Evolutionary conservation across 2,797 vertebrate genomes (phyloP).

Genomic region (Mormyrus proboscirostris): DNA sequence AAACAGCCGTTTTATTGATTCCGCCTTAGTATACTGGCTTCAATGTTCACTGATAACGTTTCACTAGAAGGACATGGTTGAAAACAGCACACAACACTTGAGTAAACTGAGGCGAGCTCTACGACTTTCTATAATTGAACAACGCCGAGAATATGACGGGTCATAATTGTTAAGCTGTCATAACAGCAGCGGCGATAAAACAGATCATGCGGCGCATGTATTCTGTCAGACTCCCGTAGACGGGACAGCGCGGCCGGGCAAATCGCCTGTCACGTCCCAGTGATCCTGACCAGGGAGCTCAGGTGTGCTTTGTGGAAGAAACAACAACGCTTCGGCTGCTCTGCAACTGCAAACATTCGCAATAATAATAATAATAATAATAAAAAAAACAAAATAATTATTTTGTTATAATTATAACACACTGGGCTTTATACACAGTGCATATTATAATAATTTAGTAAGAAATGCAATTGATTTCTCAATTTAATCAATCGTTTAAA

Average conservation of each 20-base stretch:
- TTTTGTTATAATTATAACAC: not conserved
- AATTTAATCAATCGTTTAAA: too few species aligned
- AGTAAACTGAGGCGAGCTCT: slow-evolving; percentile 14
- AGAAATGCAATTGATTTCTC: not conserved
- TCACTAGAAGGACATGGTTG: not conserved
- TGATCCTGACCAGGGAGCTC: slow-evolving; percentile 11
- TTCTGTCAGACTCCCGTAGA: slow-evolving; percentile 16
- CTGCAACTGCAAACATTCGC: not conserved
- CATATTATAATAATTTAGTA: not conserved
- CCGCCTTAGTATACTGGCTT: not conserved
- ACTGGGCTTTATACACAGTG: not conserved
- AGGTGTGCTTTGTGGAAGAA: slow-evolving; percentile 11
- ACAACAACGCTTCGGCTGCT: not conserved
- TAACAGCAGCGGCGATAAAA: slow-evolving; percentile 29
- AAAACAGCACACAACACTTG: not conserved
- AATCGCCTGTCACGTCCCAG: not conserved
- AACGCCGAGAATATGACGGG: slow-evolving; percentile 14
- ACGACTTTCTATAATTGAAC: slow-evolving; percentile 23
- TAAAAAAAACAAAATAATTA: not conserved
- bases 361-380: not conserved
- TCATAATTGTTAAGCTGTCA: slow-evolving; percentile 30
- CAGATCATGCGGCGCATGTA: slow-evolving; percentile 23
- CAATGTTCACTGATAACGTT: not conserved
- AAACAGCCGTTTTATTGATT: not conserved
- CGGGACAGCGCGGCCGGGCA: slow-evolving; percentile 1